These are phyloP conservation scores for Nemapogon koenigi DNA, from an alignment of 2,888 invertebrate genomes.

Conservation along the genomic window DNA sequence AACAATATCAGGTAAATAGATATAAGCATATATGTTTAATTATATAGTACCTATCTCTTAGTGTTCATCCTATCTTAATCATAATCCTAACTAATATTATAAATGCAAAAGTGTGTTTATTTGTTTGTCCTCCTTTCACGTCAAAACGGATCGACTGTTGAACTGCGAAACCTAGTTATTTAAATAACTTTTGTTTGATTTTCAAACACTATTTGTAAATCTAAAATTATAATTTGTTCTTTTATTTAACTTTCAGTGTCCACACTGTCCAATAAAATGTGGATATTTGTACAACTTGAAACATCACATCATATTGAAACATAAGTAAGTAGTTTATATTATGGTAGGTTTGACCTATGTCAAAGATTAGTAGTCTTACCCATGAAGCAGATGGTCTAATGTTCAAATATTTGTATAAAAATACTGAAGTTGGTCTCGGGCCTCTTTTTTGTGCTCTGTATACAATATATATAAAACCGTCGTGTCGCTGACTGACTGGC, in stretches of 20 bases:
- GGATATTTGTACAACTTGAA: neutral
- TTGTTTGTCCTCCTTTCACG: neutral
- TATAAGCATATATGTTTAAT: no score
- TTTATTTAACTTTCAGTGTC: conserved; percentile 1
- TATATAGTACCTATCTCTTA: no score
- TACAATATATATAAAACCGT: no score
- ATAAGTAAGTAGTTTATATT: neutral
- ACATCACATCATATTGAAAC: neutral
- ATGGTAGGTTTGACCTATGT: neutral
- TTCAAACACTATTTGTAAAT: neutral
- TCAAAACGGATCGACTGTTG: neutral
- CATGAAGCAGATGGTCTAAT: neutral
- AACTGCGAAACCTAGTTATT: neutral
- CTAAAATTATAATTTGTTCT: neutral
- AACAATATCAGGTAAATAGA: conserved; percentile 1
- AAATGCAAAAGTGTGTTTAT: no score
- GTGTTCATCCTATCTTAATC: no score
- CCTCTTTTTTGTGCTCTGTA: no score
- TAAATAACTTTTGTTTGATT: neutral
- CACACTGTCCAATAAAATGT: neutral
- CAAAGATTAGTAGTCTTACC: neutral
- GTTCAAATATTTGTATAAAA: no score
- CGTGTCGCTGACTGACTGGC: no score
- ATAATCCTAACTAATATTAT: no score
- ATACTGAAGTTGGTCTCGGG: no score